Base-by-base conservation (phyloP, 2,113 vertebrate species). In the Microtus oregoni region DNA sequence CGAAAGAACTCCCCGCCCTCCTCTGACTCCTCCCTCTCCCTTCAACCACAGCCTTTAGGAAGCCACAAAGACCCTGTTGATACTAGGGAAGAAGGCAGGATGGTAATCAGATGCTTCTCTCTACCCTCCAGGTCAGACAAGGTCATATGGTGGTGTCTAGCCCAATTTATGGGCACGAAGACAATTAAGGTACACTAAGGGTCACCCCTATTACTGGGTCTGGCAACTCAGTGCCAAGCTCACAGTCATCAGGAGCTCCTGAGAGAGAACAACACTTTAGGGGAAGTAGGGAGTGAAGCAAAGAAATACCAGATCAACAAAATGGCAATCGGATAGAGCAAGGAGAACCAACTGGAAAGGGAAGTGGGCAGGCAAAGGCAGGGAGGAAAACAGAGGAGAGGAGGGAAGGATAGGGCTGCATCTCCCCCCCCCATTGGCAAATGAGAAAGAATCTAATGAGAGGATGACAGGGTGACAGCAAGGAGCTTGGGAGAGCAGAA, bases 21-120 rank as follows among this genome's bases (percentile, higher is more conserved):
- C 13, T 68, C 24, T 6, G 0, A 70, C 92, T 95, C 75, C 93
- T 85, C 88, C 94, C n/a, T 75, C 65, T 75, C 47, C 50, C 67
- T 77, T 70, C 70, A 91, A 38, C 75, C 68, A 72, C n/a, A 91
- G 90, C n/a, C 83, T 72, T 63, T 20, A 52, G 83, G 87, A 93
- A 88, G 72, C 68, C 86, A 94, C 77, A 78, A 82, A 93, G 96
- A 88, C n/a, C 86, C 91, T 94, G 89, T 88, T 91, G 96, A 75
- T 94, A 81, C 61, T n/a, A 24, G 50, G 70, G 76, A 32, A 63
- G 65, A 41, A 58, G 26, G 30, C 38, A 32, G 41, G 41, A 63
- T 11, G 20, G 47, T 35, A 14, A 81, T 50, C 70, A 92, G 83
- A 58, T 47, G 1, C 11, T 50, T 82, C 32, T 44, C 5, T 76